Evolutionary conservation across 2,888 invertebrate genomes (phyloP), one percentile per base, ranked within the genome.

Genomic region (Scaeva pyrastri): DNA sequence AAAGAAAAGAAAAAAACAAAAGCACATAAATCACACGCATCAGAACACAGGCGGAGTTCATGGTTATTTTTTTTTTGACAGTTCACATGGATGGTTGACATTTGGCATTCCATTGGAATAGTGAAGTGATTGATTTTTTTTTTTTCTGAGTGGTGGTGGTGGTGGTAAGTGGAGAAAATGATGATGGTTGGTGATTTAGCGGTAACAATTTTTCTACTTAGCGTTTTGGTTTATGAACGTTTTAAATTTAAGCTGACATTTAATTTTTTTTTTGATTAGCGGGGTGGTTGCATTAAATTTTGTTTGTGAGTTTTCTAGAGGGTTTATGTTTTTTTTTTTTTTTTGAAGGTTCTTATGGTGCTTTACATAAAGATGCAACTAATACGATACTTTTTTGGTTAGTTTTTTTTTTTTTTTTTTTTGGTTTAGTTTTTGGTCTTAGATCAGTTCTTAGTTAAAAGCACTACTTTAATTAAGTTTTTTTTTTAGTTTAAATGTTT

Each of bases 121-220:
- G 81, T 88, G 76, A 71, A 73, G 45, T 87, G 84, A 68, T 77
- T 23, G 79, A 68, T 77, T 23, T 45, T 58, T 43, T 73, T 78
- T 58, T 64, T 66, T 50, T 68, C 11, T 68, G 58, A 71, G 76
- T 87, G 77, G 86, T 77, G 72, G 78, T 77, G 72, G 78, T 79
- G 79, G 77, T 82, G 77, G 60, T 84, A 68, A 45, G 80, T 79
- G 73, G 62, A 70, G 76, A 50, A 45, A 52, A 78, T 87, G 80
- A 83, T 76, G 82, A 86, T 86, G 86, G 82, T 86, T 87, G 88
- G 81, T 81, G 86, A 86, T 58, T 77, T 78, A 82, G 81, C 86
- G 86, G 82, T 86, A 81, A 77, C 41, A 73, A 68, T 73, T 70
- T 41, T 62, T 66, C 71, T 79, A 84, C 82, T 52, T 73, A 81